A percentile compares a stretch with the other conserved stretches of the same genome.
Evolutionary conservation across 2,888 invertebrate species (phyloP).

Genomic region (Incurvaria masculella): DNA sequence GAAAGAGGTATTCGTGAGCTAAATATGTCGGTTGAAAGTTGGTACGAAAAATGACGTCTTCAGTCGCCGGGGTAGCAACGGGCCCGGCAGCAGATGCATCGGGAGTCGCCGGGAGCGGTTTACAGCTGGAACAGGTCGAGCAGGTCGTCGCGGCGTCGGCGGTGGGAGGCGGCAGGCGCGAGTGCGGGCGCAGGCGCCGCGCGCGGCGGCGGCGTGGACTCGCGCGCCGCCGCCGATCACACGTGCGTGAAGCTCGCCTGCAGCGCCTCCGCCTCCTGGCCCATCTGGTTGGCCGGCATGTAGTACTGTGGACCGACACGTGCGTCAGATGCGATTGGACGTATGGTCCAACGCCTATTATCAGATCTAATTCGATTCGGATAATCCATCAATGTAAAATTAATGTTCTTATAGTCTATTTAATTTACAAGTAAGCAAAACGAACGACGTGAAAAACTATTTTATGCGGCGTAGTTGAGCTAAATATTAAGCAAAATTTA

Average conservation of each 20-base stretch:
- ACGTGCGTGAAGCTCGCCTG: conserved; percentile 87
- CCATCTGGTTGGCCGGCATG: conserved; percentile 75
- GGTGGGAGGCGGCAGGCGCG: conserved; percentile 60
- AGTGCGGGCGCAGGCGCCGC: conserved; percentile 65
- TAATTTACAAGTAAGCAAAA: too few species aligned
- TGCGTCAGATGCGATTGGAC: background rate
- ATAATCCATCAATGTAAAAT: too few species aligned
- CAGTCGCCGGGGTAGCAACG: too few species aligned
- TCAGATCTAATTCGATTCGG: background rate
- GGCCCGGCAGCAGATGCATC: too few species aligned
- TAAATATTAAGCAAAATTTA: too few species aligned
- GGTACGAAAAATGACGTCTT: too few species aligned
- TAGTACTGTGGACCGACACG: conserved; percentile 67
- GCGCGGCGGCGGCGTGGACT: conserved; percentile 43
- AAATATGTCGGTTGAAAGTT: too few species aligned
- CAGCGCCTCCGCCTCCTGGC: conserved; percentile 67
- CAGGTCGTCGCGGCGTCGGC: conserved; percentile 69
- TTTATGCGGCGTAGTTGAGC: too few species aligned
- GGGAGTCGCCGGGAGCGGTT: too few species aligned
- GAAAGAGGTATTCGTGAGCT: too few species aligned
- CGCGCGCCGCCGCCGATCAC: conserved; percentile 67
- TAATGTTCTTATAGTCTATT: too few species aligned
- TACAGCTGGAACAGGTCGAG: conserved; percentile 51
- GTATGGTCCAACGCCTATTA: background rate
- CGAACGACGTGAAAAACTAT: too few species aligned